A percentile compares a stretch with the other conserved stretches of the same genome.
These are phyloP conservation scores for Manacus vitellinus DNA, from an alignment of 2,113 vertebrate species.

Conservation along the genomic window DNA sequence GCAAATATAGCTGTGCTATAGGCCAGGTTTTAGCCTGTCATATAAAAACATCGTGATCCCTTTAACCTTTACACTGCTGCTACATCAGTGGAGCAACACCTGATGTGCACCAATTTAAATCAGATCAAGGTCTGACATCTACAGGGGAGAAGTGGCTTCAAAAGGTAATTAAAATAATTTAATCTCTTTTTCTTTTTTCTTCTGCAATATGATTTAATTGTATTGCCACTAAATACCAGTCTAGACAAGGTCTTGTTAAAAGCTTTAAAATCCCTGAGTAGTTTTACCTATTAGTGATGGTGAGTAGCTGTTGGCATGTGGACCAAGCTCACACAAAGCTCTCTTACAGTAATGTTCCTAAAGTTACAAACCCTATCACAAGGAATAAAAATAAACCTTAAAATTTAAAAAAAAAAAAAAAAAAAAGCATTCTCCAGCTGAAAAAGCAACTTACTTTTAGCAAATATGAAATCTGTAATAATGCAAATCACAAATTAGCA, in stretches of 20 bases:
- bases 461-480: not conserved
- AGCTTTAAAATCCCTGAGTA: not conserved
- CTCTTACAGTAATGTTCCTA: not conserved
- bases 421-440: not conserved
- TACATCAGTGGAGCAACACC: not conserved
- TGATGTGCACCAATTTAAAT: not conserved
- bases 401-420: not conserved
- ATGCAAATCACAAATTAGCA: accelerated
- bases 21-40: not conserved
- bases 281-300: slow-evolving; percentile 23
- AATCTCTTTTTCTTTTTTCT: not conserved
- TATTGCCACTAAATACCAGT: slow-evolving; percentile 65
- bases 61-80: not conserved
- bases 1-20: not conserved
- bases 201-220: slow-evolving; percentile 28
- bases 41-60: not conserved
- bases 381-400: not conserved
- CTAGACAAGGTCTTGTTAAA: slow-evolving; percentile 72
- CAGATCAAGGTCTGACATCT: not conserved
- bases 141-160: slow-evolving; percentile 3
- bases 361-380: slow-evolving; percentile 23
- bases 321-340: slow-evolving; percentile 13
- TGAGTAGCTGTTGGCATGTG: slow-evolving; percentile 38
- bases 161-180: slow-evolving; percentile 64
- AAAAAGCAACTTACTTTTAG: not conserved